phyloP scores from a whole-genome alignment of 2,888 invertebrate species.

The Heliconius cydno region DNA sequence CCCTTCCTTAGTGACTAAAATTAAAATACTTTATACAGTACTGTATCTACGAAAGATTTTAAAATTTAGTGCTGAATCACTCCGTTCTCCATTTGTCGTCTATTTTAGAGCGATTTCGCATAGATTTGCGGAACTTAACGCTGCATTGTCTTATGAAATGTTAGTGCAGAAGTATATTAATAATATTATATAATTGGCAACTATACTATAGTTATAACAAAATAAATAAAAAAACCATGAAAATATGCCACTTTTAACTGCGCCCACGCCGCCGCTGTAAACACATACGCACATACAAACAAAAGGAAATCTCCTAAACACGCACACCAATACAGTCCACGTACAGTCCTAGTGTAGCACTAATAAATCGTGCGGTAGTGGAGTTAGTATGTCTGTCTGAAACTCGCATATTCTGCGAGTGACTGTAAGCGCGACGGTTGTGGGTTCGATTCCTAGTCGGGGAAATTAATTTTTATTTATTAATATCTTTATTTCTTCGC shows the following conservation, averaged over 20 bases:
- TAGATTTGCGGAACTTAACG: not conserved
- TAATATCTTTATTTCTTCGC: too few species aligned
- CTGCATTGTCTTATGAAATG: not conserved
- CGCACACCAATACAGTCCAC: constrained; percentile 40
- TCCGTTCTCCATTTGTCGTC: not conserved
- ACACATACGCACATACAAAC: constrained; percentile 40
- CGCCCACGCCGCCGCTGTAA: constrained; percentile 50
- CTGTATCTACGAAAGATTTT: too few species aligned
- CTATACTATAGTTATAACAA: constrained; percentile 1
- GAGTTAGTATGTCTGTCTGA: constrained; percentile 2
- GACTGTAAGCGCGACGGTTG: too few species aligned
- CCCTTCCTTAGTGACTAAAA: not conserved
- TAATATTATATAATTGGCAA: not conserved
- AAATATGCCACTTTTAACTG: constrained; percentile 34
- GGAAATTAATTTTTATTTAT: too few species aligned
- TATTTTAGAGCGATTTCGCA: not conserved
- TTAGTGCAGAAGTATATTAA: not conserved
- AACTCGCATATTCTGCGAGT: not conserved
- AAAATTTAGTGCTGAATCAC: not conserved
- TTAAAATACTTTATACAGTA: too few species aligned
- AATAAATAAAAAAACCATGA: constrained; percentile 17
- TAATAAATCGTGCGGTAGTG: not conserved
- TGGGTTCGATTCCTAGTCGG: too few species aligned
- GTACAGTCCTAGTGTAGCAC: constrained; percentile 25
- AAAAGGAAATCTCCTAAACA: constrained; percentile 50